A percentile compares a stretch with the other conserved stretches of the same genome.
Conservation (phyloP, 2,113 vertebrate genomes). For the Odontophorus gujanensis region DNA sequence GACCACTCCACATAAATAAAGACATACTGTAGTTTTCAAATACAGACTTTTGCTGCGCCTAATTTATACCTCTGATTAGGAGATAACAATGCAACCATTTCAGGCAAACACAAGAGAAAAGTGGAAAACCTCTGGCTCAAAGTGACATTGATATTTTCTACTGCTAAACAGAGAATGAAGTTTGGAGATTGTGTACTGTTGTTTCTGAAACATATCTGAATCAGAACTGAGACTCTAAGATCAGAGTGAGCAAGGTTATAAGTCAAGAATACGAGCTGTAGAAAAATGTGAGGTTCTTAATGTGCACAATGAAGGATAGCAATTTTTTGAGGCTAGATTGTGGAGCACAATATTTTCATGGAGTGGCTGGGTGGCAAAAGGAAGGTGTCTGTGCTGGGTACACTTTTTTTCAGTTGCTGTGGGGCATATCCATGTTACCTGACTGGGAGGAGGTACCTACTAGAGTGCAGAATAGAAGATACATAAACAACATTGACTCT, state of each 20-base stretch:
- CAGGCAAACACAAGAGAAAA: not conserved
- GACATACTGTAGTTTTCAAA: slow-evolving; percentile 5
- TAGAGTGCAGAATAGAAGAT: not conserved
- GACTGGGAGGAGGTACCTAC: accelerated
- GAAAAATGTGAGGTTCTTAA: not conserved
- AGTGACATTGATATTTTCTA: not conserved
- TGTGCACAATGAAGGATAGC: accelerated
- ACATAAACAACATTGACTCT: not conserved
- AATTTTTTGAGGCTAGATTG: not conserved
- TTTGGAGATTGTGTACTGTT: not conserved
- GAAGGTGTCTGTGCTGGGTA: not conserved
- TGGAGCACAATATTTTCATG: not conserved
- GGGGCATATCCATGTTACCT: not conserved
- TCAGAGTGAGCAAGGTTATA: not conserved
- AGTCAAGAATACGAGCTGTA: not conserved
- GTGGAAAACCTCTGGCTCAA: not conserved
- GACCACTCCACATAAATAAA: slow-evolving; percentile 39
- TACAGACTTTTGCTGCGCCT: not conserved
- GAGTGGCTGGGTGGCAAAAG: not conserved
- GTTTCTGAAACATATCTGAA: not conserved
- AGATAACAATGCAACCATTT: slow-evolving; percentile 11
- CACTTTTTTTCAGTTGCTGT: not conserved
- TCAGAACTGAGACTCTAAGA: not conserved
- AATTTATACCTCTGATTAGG: slow-evolving; percentile 33
- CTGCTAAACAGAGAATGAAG: not conserved